These are phyloP conservation scores for Apostichopus japonicus DNA, from an alignment of 35 echinoderm and acorn worm genomes.

Conservation along the genomic window DNA sequence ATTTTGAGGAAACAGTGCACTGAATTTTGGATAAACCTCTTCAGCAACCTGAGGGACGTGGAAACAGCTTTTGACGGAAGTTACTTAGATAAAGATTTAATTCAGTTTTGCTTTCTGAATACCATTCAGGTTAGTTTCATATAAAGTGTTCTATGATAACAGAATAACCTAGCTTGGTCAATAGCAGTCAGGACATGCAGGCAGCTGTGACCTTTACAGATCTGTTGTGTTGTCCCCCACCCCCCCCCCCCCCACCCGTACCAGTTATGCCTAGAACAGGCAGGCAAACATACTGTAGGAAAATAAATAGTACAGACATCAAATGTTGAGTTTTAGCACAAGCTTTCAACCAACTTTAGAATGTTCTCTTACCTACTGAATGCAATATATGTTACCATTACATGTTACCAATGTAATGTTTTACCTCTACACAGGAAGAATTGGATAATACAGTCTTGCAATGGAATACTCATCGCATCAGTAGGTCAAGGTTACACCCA, in stretches of 20 bases:
- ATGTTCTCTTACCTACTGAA: too few species aligned
- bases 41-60: slow-evolving; percentile 7
- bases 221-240: too few species aligned
- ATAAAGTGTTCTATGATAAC: not conserved
- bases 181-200: too few species aligned
- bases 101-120: slow-evolving; percentile 46
- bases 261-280: not conserved
- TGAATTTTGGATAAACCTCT: slow-evolving; percentile 32
- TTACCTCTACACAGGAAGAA: slow-evolving; percentile 21
- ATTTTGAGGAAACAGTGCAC: slow-evolving; percentile 44
- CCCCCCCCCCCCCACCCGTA: not conserved
- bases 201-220: too few species aligned
- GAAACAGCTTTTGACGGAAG: slow-evolving; percentile 10
- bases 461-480: slow-evolving; percentile 53
- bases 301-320: too few species aligned
- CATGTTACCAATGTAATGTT: too few species aligned
- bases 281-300: too few species aligned
- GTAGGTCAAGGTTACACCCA: not conserved
- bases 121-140: slow-evolving; percentile 8
- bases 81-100: slow-evolving; percentile 23
- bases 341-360: too few species aligned
- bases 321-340: too few species aligned
- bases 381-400: too few species aligned
- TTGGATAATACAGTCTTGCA: slow-evolving; percentile 3
- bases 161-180: too few species aligned